These are phyloP conservation scores for Chelonus insularis DNA, from an alignment of 1,140 invertebrate species.

Conservation along the genomic window DNA sequence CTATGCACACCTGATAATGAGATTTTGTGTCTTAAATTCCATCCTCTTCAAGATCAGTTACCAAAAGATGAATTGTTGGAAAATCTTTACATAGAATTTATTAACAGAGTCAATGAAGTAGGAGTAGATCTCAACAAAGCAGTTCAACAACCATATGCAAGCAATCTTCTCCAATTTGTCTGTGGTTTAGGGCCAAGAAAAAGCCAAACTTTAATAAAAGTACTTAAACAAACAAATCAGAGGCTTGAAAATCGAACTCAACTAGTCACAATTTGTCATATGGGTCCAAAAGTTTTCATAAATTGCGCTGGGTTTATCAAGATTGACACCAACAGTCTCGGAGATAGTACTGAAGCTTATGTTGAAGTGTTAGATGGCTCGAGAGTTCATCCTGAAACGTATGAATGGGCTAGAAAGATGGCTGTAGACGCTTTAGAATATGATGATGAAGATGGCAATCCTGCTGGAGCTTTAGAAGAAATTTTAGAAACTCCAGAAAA, in stretches of 20 bases:
- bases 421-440: conserved; percentile 98
- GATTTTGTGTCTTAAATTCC: conserved; percentile 90
- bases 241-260: conserved; percentile 93
- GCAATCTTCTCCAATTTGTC: conserved; percentile 94
- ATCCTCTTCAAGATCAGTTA: conserved; percentile 72
- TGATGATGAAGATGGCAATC: too few species aligned
- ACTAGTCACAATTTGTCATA: conserved; percentile 90
- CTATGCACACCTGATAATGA: conserved; percentile 94
- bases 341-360: too few species aligned
- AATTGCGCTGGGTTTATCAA: too few species aligned
- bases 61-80: conserved; percentile 87
- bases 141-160: conserved; percentile 83
- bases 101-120: conserved; percentile 93
- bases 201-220: conserved; percentile 85
- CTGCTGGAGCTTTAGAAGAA: conserved; percentile 94
- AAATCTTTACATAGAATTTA: conserved; percentile 92
- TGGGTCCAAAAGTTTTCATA: too few species aligned
- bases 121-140: conserved; percentile 98
- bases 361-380: too few species aligned
- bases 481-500: conserved; percentile 94
- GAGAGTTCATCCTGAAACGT: too few species aligned
- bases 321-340: too few species aligned
- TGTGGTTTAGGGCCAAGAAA: conserved; percentile 97
- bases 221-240: conserved; percentile 91
- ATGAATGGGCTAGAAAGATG: conserved; percentile 99